Conservation (phyloP, 2,113 vertebrate species). For the Platycercus adscitus region DNA sequence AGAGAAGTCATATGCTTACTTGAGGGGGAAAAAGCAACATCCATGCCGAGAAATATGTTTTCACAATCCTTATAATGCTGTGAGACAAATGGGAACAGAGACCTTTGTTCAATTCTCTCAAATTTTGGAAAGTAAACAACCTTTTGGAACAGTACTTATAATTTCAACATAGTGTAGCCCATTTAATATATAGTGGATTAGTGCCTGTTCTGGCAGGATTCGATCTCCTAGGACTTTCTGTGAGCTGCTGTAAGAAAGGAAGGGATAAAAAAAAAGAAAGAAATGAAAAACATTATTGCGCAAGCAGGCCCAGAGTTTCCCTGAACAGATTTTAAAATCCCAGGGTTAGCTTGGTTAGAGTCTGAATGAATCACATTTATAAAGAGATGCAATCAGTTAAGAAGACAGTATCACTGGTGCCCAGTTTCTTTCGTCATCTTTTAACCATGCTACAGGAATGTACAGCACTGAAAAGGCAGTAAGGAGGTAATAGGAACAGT, state of each 20-base stretch:
- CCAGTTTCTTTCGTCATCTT: conserved; percentile 27
- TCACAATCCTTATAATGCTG: conserved; percentile 32
- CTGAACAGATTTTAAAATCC: conserved; percentile 10
- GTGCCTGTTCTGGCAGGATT: conserved; percentile 43
- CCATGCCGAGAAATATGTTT: not conserved
- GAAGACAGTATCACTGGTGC: not conserved
- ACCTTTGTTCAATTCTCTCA: conserved; percentile 22
- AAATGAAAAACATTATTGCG: not conserved
- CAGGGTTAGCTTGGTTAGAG: not conserved
- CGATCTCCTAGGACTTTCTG: conserved; percentile 33
- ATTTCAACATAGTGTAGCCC: conserved; percentile 8
- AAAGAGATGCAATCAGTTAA: not conserved
- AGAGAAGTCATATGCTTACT: not conserved
- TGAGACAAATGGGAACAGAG: conserved; percentile 39
- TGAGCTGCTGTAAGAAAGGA: not conserved
- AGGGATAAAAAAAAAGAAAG: not conserved
- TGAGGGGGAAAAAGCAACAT: not conserved
- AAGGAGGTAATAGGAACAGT: not conserved
- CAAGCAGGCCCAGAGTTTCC: not conserved
- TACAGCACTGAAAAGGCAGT: not conserved
- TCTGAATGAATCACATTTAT: conserved; percentile 12
- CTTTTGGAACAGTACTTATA: not conserved
- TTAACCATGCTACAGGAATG: not conserved
- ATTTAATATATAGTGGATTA: conserved; percentile 47
- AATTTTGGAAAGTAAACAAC: conserved; percentile 45